These are phyloP conservation scores for Noctua pronuba DNA, from an alignment of 2,888 invertebrate genomes.

Conservation along the genomic window DNA sequence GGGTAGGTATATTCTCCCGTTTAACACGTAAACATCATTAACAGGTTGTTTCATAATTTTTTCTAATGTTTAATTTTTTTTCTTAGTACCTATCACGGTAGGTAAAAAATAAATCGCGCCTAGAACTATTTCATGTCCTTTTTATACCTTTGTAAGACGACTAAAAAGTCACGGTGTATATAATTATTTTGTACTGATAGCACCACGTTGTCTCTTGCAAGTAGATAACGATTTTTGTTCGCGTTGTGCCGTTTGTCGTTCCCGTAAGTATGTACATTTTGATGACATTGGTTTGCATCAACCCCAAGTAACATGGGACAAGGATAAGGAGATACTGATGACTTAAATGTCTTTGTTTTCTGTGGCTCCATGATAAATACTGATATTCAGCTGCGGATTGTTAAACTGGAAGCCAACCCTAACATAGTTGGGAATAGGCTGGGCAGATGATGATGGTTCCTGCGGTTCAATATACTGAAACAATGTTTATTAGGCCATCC, in stretches of 20 bases:
- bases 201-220: neutral
- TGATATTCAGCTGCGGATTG: neutral
- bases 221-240: neutral
- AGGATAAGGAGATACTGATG: neutral
- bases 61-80: too few species aligned
- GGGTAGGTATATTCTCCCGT: too few species aligned
- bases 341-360: neutral
- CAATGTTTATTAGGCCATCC: neutral
- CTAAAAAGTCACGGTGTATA: too few species aligned
- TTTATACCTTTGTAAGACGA: too few species aligned
- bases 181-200: too few species aligned
- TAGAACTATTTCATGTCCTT: too few species aligned
- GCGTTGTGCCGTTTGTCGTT: neutral
- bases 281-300: neutral
- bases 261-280: too few species aligned
- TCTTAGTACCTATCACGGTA: too few species aligned
- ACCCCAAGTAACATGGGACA: too few species aligned
- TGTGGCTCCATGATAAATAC: neutral
- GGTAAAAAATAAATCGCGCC: too few species aligned
- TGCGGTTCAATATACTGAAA: neutral
- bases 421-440: neutral
- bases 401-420: neutral
- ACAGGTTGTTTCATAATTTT: too few species aligned
- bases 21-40: too few species aligned
- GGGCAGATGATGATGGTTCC: neutral